phyloP scores from a whole-genome alignment of 2,113 vertebrate genomes.

The Lepisosteus osseus region DNA sequence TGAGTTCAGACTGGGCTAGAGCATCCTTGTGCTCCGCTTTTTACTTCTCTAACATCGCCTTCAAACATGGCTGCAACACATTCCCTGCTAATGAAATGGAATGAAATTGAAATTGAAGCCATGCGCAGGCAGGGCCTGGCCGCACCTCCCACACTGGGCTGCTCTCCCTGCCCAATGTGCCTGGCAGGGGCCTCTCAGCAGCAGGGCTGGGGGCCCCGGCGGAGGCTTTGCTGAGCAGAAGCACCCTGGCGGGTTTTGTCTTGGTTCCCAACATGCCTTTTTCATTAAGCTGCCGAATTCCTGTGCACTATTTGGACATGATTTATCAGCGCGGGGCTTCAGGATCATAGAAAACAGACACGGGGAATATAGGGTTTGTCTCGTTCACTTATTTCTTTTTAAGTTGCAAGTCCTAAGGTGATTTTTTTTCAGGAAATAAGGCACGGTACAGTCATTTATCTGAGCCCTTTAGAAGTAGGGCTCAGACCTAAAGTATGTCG shows the following conservation, averaged over 20 bases:
- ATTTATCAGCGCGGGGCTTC: constrained; percentile 73
- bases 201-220: constrained; percentile 40
- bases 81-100: constrained; percentile 51
- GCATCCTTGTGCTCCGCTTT: neutral
- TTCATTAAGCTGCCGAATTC: constrained; percentile 83
- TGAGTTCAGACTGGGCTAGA: no score
- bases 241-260: constrained; percentile 43
- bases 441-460: no score
- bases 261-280: constrained; percentile 72
- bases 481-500: no score
- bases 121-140: constrained; percentile 24
- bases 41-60: constrained; percentile 6
- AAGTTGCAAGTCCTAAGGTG: no score
- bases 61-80: constrained; percentile 40
- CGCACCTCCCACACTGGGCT: constrained; percentile 22
- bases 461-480: no score
- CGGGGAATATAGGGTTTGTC: constrained; percentile 37
- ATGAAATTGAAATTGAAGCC: constrained; percentile 41
- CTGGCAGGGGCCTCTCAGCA: constrained; percentile 45
- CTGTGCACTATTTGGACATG: constrained; percentile 69
- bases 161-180: constrained; percentile 37
- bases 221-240: constrained; percentile 28
- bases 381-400: constrained; percentile 40
- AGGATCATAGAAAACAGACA: constrained; percentile 74
- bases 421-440: no score